A percentile compares a stretch with the other conserved stretches of the same genome.
phyloP scores from a whole-genome alignment of 2,888 invertebrate species.

The Octonoba sinensis region DNA sequence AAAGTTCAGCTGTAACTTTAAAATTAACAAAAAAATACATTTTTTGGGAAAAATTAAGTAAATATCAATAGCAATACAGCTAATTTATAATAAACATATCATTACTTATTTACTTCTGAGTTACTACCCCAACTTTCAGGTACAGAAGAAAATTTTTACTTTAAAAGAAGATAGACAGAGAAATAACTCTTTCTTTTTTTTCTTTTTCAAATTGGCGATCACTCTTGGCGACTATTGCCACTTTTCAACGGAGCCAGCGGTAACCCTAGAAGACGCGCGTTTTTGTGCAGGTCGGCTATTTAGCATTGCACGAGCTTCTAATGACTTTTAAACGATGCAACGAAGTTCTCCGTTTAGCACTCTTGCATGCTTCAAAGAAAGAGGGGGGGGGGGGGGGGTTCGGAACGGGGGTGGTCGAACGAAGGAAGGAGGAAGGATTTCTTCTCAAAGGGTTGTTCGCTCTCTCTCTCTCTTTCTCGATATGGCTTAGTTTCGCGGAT shows the following conservation, averaged over 20 bases:
- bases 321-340: constrained; percentile 64
- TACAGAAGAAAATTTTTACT: no score
- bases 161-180: no score
- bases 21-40: no score
- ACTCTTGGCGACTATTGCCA: not conserved
- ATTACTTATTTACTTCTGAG: no score
- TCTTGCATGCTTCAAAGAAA: not conserved
- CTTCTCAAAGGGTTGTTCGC: constrained; percentile 3
- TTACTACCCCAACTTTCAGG: no score
- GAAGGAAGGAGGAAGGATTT: constrained; percentile 16
- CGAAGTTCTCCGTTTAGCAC: constrained; percentile 61
- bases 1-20: no score
- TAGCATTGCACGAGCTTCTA: constrained; percentile 62
- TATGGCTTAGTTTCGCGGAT: constrained; percentile 1
- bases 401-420: not conserved
- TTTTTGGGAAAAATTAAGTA: no score
- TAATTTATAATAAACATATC: no score
- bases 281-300: constrained; percentile 60
- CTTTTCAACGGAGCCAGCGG: not conserved
- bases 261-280: constrained; percentile 53
- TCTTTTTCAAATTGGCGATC: not conserved
- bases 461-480: constrained; percentile 6
- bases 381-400: not conserved
- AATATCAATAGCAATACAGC: no score
- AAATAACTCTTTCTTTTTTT: no score